Base-by-base conservation (phyloP, 2,888 invertebrate species). In the Synanthedon formicaeformis region DNA sequence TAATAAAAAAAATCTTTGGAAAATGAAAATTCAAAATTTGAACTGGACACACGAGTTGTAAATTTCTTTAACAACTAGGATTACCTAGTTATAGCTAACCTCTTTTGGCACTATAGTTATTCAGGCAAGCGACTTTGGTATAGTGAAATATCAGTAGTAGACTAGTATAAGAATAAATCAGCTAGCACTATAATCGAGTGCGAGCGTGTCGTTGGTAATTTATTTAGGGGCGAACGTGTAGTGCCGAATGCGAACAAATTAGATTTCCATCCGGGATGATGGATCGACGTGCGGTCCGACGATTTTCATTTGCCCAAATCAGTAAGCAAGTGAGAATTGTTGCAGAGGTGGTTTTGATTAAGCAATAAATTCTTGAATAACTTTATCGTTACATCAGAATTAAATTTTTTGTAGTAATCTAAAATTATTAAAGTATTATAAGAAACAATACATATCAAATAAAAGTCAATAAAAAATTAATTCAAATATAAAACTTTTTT, bases 231-330 rank as follows among this genome's bases (percentile, higher is more conserved):
- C 61, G 69, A 69, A 63, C 69, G 72, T 71, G 67, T 68, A 68
- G 68, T 67, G 71, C 71, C 74, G 71, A 79, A 75, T 70, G 74
- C 65, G 70, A 62, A 60, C 65, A 78, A 82, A 85, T 86, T 84
- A 75, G 78, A 85, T 85, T 79, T 80, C 74, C 83, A 81, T 81
- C 67, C 65, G 56, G 67, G 71, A 79, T 85, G 84, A 85, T 76
- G 78, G 83, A 84, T 84, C 72, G 77, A 59, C 56, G 58, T 51
- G 40, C 40, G 56, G 53, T 55, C 51, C 50, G 50, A 12, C 16
- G 50, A 50, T 50, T 50, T 50, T 34, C 16, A 52, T 51, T 52
- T 52, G 45, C 41, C 40, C 48, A 55, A 56, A 56, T 56, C 56
- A 53, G 50, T 45, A 45, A 14, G 14, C n/a, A 13, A 6, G 45